These are phyloP conservation scores for Drosophila nasuta DNA, from an alignment of 1,140 invertebrate species.

Conservation along the genomic window DNA sequence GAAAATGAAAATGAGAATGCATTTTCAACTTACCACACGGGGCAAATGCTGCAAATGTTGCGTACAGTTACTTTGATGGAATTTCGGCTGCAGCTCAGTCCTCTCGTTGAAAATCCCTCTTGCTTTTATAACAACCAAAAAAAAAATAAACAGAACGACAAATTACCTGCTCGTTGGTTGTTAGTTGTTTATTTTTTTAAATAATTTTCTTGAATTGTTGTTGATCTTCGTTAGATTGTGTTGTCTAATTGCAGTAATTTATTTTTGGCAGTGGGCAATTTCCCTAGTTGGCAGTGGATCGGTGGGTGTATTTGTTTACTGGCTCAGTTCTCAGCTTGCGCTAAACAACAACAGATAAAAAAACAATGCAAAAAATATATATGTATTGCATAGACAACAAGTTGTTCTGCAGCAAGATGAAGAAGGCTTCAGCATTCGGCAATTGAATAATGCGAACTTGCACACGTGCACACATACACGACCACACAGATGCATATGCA, in stretches of 20 bases:
- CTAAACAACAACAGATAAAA: too few relatives aligned
- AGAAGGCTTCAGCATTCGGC: too few relatives aligned
- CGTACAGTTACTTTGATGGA: conserved; percentile 35
- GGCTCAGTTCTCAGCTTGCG: conserved; percentile 8
- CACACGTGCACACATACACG: too few relatives aligned
- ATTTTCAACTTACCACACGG: conserved; percentile 75
- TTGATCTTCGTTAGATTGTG: neutral
- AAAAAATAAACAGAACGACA: conserved; percentile 3
- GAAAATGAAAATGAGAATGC: conserved; percentile 54
- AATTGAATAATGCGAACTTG: too few relatives aligned
- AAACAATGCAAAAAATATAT: too few relatives aligned
- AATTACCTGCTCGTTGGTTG: neutral
- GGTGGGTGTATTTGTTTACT: conserved; percentile 10
- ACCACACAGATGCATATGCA: too few relatives aligned
- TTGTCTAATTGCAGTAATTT: conserved; percentile 3
- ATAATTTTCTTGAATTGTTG: conserved; percentile 17
- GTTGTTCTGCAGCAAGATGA: too few relatives aligned
- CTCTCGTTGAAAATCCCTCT: neutral
- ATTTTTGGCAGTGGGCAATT: conserved; percentile 43
- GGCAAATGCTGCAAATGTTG: conserved; percentile 1
- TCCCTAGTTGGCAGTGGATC: conserved; percentile 55
- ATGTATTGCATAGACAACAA: too few relatives aligned
- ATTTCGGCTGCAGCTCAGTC: conserved; percentile 31
- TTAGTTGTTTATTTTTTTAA: too few relatives aligned
- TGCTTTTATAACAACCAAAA: neutral